These are phyloP conservation scores for Melospiza melodia DNA, from an alignment of 2,113 vertebrate genomes.

Conservation along the genomic window DNA sequence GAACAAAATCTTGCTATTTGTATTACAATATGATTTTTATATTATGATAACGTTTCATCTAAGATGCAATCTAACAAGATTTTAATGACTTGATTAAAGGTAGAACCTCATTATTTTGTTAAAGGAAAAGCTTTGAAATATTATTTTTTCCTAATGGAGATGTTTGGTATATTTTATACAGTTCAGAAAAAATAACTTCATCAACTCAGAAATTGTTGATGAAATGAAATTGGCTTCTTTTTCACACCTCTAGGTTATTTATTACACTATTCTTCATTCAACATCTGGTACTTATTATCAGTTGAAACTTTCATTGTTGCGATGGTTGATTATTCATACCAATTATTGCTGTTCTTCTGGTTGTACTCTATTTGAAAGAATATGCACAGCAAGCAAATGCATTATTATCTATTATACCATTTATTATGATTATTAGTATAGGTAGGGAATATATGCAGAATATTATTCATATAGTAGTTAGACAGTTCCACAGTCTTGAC, in stretches of 20 bases:
- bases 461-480: not conserved
- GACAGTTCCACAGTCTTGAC: not conserved
- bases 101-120: not conserved
- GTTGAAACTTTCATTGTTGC: not conserved
- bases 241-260: not conserved
- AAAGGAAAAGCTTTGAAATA: not conserved
- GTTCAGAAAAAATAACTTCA: not conserved
- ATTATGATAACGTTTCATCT: not conserved
- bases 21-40: not conserved
- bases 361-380: not conserved
- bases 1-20: not conserved
- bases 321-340: slow-evolving; percentile 26
- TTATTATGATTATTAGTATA: not conserved
- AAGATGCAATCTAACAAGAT: not conserved
- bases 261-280: not conserved
- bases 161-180: not conserved
- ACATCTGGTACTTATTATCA: not conserved
- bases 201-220: not conserved
- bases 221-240: not conserved
- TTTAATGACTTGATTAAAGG: not conserved
- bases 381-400: not conserved
- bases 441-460: not conserved
- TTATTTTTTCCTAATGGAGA: not conserved
- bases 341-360: not conserved
- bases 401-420: not conserved